Evolutionary conservation across 2,888 invertebrate species (phyloP), one percentile per base, ranked within the genome.

Genomic region (Parelbella ahira): DNA sequence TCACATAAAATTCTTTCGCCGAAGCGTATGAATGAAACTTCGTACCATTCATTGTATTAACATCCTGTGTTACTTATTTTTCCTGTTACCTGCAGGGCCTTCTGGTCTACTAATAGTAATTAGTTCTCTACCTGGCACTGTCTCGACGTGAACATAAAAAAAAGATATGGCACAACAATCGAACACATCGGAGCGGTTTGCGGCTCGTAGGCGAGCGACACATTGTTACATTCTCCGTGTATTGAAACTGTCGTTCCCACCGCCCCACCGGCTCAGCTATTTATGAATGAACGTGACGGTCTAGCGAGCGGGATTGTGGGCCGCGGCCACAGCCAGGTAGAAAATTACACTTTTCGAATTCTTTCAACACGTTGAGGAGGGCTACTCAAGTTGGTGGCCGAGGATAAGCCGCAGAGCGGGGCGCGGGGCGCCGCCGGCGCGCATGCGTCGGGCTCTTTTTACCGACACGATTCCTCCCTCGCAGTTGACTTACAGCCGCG

Each of bases 261-360:
- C 59, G 54, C 53, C 41, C 45, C 47, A 45, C 63, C 60, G 66
- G 58, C 70, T 72, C 74, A 80, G 81, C 80, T 86, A 86, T 86
- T 83, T 84, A 87, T 87, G 86, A 87, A 87, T 87, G 87, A 83
- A 87, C 84, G 84, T 82, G 86, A 74, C 75, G 75, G 70, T 61
- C 69, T 55, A 68, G 71, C 71, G 71, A 70, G 69, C 64, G 71
- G 72, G 72, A 71, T 71, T 71, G 64, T 75, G 68, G 69, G 68
- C 62, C 68, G 76, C 73, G 74, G 72, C 68, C 71, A 72, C 68
- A 68, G 72, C 71, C 87, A 87, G 87, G 87, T 87, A 87, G 75
- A 81, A 81, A 82, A 84, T 80, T 82, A 79, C 73, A 75, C 80
- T 84, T 81, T 82, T 71, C 74, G 72, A 84, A 86, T 87, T 84